These are phyloP conservation scores for Nesometra sesokonis DNA, from an alignment of 35 echinoderm and acorn worm genomes.

Conservation along the genomic window DNA sequence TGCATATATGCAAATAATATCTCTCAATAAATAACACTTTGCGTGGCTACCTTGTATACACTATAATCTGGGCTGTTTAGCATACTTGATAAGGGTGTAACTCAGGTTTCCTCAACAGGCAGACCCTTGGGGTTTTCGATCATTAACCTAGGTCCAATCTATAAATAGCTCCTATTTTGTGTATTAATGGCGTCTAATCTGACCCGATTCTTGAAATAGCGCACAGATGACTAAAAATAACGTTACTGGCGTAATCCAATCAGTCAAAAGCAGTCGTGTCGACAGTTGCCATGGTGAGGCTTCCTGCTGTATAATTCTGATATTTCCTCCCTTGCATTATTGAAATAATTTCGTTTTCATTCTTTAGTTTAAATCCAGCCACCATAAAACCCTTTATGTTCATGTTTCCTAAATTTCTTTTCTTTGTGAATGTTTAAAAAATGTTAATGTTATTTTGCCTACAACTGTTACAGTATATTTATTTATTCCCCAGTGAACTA, in stretches of 20 bases:
- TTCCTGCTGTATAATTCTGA: not conserved
- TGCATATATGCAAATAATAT: no score
- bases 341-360: slow-evolving; percentile 1
- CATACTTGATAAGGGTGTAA: not conserved
- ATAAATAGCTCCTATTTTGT: not conserved
- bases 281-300: not conserved
- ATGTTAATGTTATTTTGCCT: no score
- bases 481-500: not conserved
- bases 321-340: not conserved
- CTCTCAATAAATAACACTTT: no score
- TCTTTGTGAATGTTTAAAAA: not conserved
- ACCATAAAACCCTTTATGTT: not conserved
- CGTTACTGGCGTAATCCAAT: not conserved
- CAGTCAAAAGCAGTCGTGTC: not conserved
- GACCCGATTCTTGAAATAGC: not conserved
- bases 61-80: not conserved
- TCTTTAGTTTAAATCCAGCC: not conserved
- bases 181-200: not conserved
- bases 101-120: not conserved
- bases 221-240: not conserved
- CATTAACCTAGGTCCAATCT: not conserved
- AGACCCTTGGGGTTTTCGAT: not conserved
- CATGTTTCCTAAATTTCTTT: not conserved
- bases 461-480: no score
- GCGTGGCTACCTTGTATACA: not conserved